Conservation (phyloP, 2,113 vertebrate genomes). For the Donacobius atricapilla region DNA sequence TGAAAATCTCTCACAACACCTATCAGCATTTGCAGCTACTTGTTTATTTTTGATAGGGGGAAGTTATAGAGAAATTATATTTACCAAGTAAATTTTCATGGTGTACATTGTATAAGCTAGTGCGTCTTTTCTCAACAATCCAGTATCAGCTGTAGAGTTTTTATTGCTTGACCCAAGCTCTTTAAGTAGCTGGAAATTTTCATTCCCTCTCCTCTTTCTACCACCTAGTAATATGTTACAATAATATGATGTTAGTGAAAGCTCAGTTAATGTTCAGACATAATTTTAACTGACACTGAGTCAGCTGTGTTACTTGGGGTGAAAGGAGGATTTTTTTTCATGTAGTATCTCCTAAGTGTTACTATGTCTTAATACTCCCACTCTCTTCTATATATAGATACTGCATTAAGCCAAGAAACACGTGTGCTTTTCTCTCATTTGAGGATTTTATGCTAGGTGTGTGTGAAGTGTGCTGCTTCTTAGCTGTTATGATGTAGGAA, state of each 20-base stretch:
- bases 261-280: background rate
- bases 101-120: background rate
- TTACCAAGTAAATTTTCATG: background rate
- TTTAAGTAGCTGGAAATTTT: background rate
- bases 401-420: background rate
- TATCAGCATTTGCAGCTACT: background rate
- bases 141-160: background rate
- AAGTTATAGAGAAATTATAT: background rate
- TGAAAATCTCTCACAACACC: background rate
- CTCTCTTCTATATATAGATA: background rate
- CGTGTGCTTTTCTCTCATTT: background rate
- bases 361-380: background rate
- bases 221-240: background rate
- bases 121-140: background rate
- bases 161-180: background rate
- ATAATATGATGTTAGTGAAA: background rate
- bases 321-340: background rate
- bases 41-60: background rate
- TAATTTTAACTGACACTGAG: background rate
- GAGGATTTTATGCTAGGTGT: background rate
- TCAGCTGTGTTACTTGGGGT: background rate
- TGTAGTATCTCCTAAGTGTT: background rate
- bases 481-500: background rate
- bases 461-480: background rate
- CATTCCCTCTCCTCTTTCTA: background rate